Percentiles rank a stretch among this genome's conserved stretches.
Evolutionary conservation across 2,113 vertebrate species (phyloP).

Genomic region (Dasyornis broadbenti): DNA sequence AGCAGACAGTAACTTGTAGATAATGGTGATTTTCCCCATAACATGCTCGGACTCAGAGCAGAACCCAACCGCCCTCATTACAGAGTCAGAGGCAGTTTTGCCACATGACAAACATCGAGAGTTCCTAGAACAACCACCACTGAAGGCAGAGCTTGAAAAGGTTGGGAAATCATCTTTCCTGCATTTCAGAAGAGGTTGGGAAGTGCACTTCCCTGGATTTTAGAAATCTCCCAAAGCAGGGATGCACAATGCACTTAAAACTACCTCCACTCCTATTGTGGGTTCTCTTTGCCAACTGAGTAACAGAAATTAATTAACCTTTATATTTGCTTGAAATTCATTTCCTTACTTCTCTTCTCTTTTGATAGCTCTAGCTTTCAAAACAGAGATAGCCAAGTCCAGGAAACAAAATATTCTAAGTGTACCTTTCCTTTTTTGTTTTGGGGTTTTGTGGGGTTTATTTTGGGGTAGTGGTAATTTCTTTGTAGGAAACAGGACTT

Average conservation of each 20-base stretch:
- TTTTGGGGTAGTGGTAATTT: neutral
- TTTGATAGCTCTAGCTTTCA: neutral
- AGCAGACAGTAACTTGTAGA: neutral
- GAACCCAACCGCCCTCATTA: neutral
- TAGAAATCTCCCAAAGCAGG: neutral
- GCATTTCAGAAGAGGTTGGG: neutral
- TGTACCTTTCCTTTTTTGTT: neutral
- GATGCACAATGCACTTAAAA: neutral
- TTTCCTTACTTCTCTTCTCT: neutral
- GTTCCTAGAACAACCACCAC: neutral
- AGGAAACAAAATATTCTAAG: neutral
- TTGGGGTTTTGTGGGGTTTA: neutral
- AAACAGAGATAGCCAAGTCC: neutral
- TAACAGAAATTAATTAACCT: neutral
- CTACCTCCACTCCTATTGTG: neutral
- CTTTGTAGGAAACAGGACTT: neutral
- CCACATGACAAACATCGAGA: neutral
- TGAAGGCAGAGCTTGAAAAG: neutral
- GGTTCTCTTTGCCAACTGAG: neutral
- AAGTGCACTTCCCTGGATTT: neutral
- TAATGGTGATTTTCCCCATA: neutral
- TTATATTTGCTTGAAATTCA: neutral
- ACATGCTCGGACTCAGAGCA: accelerated
- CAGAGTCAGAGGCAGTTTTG: neutral
- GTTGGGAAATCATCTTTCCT: neutral